Evolutionary conservation across 2,888 invertebrate species (phyloP).

Genomic region (Iphiclides podalirius): DNA sequence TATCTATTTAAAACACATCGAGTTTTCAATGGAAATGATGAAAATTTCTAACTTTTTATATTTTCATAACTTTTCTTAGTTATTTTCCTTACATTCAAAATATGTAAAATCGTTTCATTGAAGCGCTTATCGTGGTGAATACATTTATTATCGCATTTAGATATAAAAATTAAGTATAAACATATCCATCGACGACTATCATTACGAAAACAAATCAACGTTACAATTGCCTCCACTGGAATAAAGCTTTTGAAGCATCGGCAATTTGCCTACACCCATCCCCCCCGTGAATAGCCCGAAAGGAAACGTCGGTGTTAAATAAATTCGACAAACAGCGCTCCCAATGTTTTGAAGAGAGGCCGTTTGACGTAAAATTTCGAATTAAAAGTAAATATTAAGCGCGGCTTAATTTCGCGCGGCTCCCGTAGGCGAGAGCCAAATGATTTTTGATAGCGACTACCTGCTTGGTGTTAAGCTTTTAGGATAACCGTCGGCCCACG

Average conservation of each 20-base stretch:
- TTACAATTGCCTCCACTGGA: neutral
- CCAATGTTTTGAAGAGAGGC: slow-evolving; percentile 28
- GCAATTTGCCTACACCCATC: neutral
- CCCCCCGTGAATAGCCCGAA: neutral
- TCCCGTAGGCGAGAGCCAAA: slow-evolving; percentile 62
- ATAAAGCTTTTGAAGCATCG: neutral
- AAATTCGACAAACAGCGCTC: slow-evolving; percentile 28
- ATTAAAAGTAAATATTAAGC: slow-evolving; percentile 76
- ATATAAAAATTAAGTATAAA: too few species aligned
- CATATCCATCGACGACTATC: too few species aligned
- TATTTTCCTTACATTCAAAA: too few species aligned
- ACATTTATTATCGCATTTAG: too few species aligned
- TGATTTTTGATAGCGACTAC: slow-evolving; percentile 74
- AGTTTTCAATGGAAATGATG: too few species aligned
- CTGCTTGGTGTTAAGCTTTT: slow-evolving; percentile 69
- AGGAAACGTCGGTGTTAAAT: slow-evolving; percentile 19
- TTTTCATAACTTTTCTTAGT: too few species aligned
- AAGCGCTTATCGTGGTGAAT: too few species aligned
- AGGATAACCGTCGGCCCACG: slow-evolving; percentile 46
- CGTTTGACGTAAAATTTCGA: slow-evolving; percentile 69
- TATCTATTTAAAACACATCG: too few species aligned
- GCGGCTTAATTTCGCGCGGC: slow-evolving; percentile 59
- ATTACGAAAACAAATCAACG: neutral
- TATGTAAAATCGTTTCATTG: too few species aligned
- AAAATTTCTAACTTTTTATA: too few species aligned